Base-by-base conservation (phyloP, 1,140 invertebrate genomes). In the Anagrus nilaparvatae region DNA sequence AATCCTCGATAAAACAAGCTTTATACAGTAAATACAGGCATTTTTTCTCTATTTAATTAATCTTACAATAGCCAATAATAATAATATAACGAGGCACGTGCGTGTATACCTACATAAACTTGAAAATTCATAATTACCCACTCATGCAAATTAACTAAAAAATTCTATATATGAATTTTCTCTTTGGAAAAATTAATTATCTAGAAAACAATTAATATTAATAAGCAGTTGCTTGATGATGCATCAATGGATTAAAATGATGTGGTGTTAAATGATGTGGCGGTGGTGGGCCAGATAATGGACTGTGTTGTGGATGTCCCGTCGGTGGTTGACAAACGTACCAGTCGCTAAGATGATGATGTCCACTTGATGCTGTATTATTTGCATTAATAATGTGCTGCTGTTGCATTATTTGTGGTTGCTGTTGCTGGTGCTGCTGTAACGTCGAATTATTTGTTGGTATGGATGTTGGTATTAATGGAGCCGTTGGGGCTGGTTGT, bases 251-350 rank as follows among this genome's bases (percentile, higher is more conserved):
- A 37, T 62, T 63, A 46, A 66, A 61, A 48, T 69, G 65, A 40
- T 70, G 63, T 2, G 63, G 56, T 41, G 69, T 52, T 59, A 63
- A 58, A 48, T 73, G 69, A 21, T 74, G 63, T 8, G 75, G 71
- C 23, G 74, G 73, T 59, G 61, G 70, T 20, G 64, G 58, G 66
- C 59, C 74, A 55, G 48, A 71, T 58, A 55, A 63, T 58, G 52
- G 72, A 58, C 63, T 65, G 44, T 65, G 63, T 49, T 68, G 64
- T 6, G 63, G 43, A 19, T 54, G 58, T 12, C 65, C 56, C 35
- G 60, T 50, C 32, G 64, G 54, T 31, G 65, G 57, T 43, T 65
- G 64, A 48, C 76, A 78, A 32, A 79, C 73, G 55, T 79, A 80
- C 77, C 77, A 81, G 45, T 79, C 47, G 69, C 71, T 33, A 77